A percentile compares a stretch with the other conserved stretches of the same genome.
phyloP scores from a whole-genome alignment of 1,140 invertebrate species.

The Chionoecetes opilio region DNA sequence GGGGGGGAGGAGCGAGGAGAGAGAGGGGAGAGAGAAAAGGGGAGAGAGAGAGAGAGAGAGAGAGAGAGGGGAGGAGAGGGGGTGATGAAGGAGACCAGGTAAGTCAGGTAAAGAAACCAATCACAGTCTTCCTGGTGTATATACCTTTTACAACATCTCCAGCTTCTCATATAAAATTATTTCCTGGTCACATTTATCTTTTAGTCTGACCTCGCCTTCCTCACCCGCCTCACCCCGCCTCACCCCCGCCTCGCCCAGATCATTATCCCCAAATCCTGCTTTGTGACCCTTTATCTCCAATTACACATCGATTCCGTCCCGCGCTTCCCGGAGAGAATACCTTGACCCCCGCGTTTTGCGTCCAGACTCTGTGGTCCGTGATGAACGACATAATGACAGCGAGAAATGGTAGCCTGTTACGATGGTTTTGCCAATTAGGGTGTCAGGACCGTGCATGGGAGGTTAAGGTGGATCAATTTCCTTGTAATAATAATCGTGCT shows the following conservation, averaged over 20 bases:
- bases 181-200: background rate
- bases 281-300: background rate
- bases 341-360: background rate
- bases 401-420: conserved; percentile 15
- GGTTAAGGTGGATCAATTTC: conserved; percentile 17
- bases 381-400: conserved; percentile 28
- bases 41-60: too few relatives aligned
- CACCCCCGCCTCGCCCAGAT: background rate
- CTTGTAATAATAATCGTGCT: conserved; percentile 20
- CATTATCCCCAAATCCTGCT: background rate
- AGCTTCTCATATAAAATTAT: too few relatives aligned
- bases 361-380: background rate
- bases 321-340: background rate
- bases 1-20: too few relatives aligned
- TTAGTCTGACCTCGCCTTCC: too few relatives aligned
- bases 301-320: background rate
- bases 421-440: background rate
- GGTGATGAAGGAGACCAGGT: too few relatives aligned
- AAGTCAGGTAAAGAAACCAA: too few relatives aligned
- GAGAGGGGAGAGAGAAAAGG: too few relatives aligned
- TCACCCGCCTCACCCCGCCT: background rate
- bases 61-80: too few relatives aligned
- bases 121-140: too few relatives aligned
- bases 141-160: too few relatives aligned
- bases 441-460: background rate